A percentile compares a stretch with the other conserved stretches of the same genome.
Evolutionary conservation across 2,113 vertebrate species (phyloP).

Genomic region (Aegypius monachus): DNA sequence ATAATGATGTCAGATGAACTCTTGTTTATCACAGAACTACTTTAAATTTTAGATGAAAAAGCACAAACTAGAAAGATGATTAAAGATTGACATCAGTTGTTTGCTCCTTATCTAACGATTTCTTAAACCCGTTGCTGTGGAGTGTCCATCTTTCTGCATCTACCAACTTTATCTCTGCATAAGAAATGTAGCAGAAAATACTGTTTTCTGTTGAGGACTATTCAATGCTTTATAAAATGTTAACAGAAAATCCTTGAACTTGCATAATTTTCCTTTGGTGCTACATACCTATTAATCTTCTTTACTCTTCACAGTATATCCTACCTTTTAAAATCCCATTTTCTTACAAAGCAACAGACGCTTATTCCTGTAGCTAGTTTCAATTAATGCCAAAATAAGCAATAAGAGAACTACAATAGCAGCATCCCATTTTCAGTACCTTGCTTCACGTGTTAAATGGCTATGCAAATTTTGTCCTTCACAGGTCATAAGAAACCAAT

Average conservation of each 20-base stretch:
- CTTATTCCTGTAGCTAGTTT: background rate
- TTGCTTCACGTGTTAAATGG: background rate
- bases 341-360: background rate
- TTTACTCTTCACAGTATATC: background rate
- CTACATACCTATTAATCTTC: background rate
- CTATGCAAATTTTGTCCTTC: background rate
- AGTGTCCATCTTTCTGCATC: background rate
- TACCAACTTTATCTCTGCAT: background rate
- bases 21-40: background rate
- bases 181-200: background rate
- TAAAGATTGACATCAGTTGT: background rate
- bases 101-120: background rate
- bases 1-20: conserved; percentile 1
- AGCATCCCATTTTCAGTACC: background rate
- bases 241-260: background rate
- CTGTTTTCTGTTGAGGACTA: background rate
- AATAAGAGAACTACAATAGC: background rate
- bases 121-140: background rate
- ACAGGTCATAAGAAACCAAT: background rate
- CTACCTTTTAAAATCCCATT: background rate
- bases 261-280: background rate
- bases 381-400: background rate
- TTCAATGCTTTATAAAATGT: background rate
- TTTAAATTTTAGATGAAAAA: conserved; percentile 13
- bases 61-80: background rate